Percentiles rank a stretch among this genome's conserved stretches.
Conservation (phyloP, 2,797 vertebrate genomes). For the Miichthys miiuy region DNA sequence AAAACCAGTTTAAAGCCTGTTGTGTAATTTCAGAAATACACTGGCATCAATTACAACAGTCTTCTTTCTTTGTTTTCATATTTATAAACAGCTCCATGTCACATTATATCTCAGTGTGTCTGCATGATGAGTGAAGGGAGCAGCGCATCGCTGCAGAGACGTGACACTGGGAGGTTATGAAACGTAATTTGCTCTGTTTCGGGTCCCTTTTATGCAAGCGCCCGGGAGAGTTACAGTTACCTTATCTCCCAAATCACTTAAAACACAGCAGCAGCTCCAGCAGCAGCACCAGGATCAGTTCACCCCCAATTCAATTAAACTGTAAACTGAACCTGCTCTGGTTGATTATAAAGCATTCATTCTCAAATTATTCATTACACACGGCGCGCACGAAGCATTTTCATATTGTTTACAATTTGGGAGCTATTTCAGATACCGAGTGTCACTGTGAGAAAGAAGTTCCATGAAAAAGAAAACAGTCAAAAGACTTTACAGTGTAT, state of each 20-base stretch:
- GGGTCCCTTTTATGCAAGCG: slow-evolving; percentile 37
- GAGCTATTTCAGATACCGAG: neutral
- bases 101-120: slow-evolving; percentile 47
- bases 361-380: slow-evolving; percentile 2
- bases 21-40: slow-evolving; percentile 15
- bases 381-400: neutral
- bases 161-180: slow-evolving; percentile 35
- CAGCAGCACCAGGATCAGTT: slow-evolving; percentile 30
- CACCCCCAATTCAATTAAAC: slow-evolving; percentile 53
- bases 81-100: slow-evolving; percentile 29
- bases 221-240: slow-evolving; percentile 37
- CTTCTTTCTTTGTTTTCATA: too few species aligned
- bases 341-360: slow-evolving; percentile 24
- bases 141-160: slow-evolving; percentile 28
- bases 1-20: slow-evolving; percentile 7
- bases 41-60: neutral
- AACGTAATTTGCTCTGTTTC: slow-evolving; percentile 49
- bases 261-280: slow-evolving; percentile 43
- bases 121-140: slow-evolving; percentile 34
- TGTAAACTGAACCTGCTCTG: slow-evolving; percentile 50
- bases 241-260: slow-evolving; percentile 44
- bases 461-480: neutral
- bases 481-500: neutral
- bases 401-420: neutral
- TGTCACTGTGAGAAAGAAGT: neutral